Conservation (phyloP, 2,113 vertebrate genomes). For the Gymnobelideus leadbeateri region DNA sequence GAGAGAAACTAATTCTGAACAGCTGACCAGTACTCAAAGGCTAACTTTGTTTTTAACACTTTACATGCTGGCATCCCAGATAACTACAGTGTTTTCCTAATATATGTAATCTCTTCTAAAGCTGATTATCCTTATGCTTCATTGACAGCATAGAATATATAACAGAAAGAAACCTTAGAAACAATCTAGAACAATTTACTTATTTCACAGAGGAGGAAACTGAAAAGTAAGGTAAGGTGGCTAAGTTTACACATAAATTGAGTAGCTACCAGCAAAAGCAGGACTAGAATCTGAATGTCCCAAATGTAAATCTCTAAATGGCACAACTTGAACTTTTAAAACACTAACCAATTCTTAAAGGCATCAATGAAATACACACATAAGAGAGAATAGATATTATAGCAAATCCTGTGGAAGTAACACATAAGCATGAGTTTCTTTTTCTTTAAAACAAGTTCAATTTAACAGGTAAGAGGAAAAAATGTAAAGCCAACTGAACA, state of each 20-base stretch:
- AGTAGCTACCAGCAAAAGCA: neutral
- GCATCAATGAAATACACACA: constrained; percentile 37
- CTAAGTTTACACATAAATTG: neutral
- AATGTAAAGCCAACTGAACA: constrained; percentile 51
- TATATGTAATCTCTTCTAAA: neutral
- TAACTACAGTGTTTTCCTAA: no score
- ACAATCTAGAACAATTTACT: neutral
- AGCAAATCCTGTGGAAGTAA: constrained; percentile 31
- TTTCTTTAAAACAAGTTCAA: constrained; percentile 58
- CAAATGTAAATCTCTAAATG: constrained; percentile 48
- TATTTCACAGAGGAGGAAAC: neutral
- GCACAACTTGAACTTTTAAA: constrained; percentile 17
- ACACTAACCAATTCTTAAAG: constrained; percentile 45
- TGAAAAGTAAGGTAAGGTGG: neutral
- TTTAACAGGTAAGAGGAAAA: constrained; percentile 45
- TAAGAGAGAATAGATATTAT: neutral
- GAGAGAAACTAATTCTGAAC: neutral
- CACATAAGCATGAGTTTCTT: neutral
- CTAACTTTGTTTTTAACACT: neutral
- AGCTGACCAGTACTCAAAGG: neutral
- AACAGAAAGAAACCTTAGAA: neutral
- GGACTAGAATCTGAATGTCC: neutral
- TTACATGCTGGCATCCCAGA: neutral
- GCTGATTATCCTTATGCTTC: neutral
- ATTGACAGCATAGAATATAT: neutral